phyloP scores from a whole-genome alignment of 2,113 vertebrate genomes.

The Acrocephalus arundinaceus region DNA sequence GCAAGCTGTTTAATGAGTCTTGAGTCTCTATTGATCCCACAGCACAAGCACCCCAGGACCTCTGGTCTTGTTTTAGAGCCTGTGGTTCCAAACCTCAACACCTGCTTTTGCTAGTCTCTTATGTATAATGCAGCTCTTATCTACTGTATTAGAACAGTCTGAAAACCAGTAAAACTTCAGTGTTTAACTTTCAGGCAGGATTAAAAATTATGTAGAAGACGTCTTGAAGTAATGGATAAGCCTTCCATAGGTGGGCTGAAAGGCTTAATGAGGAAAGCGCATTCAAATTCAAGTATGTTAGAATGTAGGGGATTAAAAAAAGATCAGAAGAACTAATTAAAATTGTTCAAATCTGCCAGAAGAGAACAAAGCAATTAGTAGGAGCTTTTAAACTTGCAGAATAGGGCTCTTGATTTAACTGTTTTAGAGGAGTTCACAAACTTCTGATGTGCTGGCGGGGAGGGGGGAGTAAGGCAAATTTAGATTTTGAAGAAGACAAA shows the following conservation, averaged over 20 bases:
- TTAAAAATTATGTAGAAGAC: not conserved
- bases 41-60: not conserved
- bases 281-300: not conserved
- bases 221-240: not conserved
- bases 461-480: not conserved
- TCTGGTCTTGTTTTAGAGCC: not conserved
- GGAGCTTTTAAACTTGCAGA: not conserved
- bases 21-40: not conserved
- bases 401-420: not conserved
- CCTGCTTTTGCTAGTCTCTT: not conserved
- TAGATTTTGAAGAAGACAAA: not conserved
- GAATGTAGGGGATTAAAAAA: not conserved
- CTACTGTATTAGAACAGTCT: not conserved
- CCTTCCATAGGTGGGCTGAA: not conserved
- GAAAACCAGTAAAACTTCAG: not conserved
- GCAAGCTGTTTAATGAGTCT: not conserved
- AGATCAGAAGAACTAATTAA: not conserved
- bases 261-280: not conserved
- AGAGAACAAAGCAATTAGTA: slow-evolving; percentile 7
- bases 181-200: not conserved
- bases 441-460: not conserved
- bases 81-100: not conserved
- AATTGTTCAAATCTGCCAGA: not conserved
- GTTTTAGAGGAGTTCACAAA: not conserved
- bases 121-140: not conserved